Evolutionary conservation across 1,140 invertebrate species (phyloP).

Genomic region (Fopius arisanus): DNA sequence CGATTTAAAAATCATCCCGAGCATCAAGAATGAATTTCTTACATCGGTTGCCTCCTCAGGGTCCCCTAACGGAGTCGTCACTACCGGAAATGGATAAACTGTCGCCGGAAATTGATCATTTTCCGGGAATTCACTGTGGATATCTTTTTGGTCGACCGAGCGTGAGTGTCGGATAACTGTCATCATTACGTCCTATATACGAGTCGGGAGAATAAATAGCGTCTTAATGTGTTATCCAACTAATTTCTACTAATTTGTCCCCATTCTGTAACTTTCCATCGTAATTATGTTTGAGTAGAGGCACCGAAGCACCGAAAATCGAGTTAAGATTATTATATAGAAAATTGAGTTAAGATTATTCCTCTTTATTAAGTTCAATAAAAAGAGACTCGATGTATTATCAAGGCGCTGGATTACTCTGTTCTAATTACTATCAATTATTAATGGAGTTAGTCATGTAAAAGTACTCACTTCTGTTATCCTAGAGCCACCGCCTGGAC

Average conservation of each 20-base stretch:
- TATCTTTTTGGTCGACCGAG: slow-evolving; percentile 10
- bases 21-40: slow-evolving; percentile 13
- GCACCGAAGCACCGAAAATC: slow-evolving; percentile 15
- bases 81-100: slow-evolving; percentile 5
- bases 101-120: slow-evolving; percentile 11
- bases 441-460: neutral
- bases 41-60: neutral
- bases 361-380: neutral
- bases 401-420: neutral
- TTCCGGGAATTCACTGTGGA: neutral
- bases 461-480: neutral
- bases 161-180: slow-evolving; percentile 18
- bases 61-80: slow-evolving; percentile 2
- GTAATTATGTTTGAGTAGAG: neutral
- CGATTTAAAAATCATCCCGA: neutral
- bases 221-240: neutral
- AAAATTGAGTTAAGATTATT: neutral
- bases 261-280: neutral
- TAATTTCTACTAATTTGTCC: neutral
- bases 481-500: neutral
- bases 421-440: neutral
- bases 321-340: neutral
- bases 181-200: neutral
- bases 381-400: neutral
- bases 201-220: neutral